These are phyloP conservation scores for Hoplodrina ambigua DNA, from an alignment of 2,888 invertebrate species.

Conservation along the genomic window DNA sequence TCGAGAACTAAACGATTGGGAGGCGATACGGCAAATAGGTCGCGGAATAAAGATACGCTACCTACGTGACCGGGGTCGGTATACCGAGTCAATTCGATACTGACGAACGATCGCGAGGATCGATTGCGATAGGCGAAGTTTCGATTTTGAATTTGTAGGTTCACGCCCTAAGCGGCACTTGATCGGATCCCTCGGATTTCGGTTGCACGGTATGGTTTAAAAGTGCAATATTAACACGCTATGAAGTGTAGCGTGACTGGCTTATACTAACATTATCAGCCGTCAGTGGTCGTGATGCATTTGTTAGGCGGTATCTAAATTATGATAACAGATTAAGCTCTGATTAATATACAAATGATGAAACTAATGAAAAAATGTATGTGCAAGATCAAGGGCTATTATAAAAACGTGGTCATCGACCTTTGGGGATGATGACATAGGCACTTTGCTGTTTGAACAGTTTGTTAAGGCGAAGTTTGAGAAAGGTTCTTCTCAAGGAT, in stretches of 20 bases:
- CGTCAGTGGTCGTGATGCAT: constrained; percentile 26
- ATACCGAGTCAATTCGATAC: constrained; percentile 60
- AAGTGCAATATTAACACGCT: constrained; percentile 54
- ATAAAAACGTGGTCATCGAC: constrained; percentile 6
- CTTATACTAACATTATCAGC: constrained; percentile 33
- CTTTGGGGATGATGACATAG: constrained; percentile 9
- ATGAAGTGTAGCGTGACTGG: constrained; percentile 49
- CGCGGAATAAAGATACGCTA: constrained; percentile 70
- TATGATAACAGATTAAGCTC: constrained; percentile 13
- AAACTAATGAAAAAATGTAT: not conserved
- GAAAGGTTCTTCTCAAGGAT: constrained; percentile 8
- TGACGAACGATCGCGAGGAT: constrained; percentile 63
- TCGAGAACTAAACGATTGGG: constrained; percentile 70
- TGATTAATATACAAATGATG: constrained; percentile 13
- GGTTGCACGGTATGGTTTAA: constrained; percentile 40
- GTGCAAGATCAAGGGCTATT: not conserved
- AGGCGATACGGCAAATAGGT: constrained; percentile 71
- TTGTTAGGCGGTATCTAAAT: constrained; percentile 10
- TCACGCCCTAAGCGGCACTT: constrained; percentile 52
- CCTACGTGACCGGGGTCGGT: constrained; percentile 69
- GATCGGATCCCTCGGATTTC: constrained; percentile 44
- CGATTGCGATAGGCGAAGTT: constrained; percentile 59
- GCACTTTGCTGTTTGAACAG: constrained; percentile 18
- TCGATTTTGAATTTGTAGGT: constrained; percentile 63
- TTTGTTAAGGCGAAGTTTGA: not conserved